These are phyloP conservation scores for Chaenodraco wilsoni DNA, from an alignment of 2,797 vertebrate genomes.

Conservation along the genomic window DNA sequence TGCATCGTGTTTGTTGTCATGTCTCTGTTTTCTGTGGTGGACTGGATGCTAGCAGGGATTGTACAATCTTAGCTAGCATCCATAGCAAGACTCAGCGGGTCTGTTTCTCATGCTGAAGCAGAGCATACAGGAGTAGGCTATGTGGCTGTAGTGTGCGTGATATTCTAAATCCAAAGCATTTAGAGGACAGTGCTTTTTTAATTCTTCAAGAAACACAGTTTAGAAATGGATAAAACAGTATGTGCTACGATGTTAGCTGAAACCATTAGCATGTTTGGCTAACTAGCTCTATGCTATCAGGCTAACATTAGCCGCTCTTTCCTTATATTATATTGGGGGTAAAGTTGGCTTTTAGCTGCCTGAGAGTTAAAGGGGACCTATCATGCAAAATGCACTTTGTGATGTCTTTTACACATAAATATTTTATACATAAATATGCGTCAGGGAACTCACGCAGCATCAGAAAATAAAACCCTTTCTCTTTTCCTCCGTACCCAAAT, in stretches of 20 bases:
- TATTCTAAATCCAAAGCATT: not conserved
- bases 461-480: too few species aligned
- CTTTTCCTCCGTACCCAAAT: too few species aligned
- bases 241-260: not conserved
- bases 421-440: too few species aligned
- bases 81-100: not conserved
- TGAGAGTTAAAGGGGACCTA: too few species aligned
- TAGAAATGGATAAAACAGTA: not conserved
- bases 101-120: not conserved
- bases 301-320: not conserved
- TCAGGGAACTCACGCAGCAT: too few species aligned
- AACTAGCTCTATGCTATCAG: not conserved
- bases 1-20: not conserved
- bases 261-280: not conserved
- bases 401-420: too few species aligned
- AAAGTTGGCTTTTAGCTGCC: too few species aligned
- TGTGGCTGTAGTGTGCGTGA: not conserved
- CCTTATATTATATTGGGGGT: not conserved
- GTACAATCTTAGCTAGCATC: not conserved
- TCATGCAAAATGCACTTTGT: too few species aligned
- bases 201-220: not conserved
- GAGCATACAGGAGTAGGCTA: not conserved
- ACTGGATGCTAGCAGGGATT: not conserved
- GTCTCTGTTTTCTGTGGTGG: not conserved
- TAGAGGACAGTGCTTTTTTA: not conserved